These are phyloP conservation scores for Bucco capensis DNA, from an alignment of 2,113 vertebrate genomes.

Conservation along the genomic window DNA sequence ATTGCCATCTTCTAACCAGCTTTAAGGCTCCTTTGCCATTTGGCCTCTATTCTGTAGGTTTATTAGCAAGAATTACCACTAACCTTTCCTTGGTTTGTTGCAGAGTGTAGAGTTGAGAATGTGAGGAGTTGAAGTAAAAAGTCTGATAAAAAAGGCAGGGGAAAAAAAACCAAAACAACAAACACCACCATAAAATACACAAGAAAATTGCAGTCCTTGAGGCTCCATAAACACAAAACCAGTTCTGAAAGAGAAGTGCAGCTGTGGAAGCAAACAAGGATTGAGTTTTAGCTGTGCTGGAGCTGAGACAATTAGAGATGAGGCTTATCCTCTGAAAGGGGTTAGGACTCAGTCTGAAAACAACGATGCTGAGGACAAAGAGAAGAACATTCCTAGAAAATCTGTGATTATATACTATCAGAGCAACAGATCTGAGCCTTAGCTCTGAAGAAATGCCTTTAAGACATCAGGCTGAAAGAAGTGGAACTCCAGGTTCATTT, in stretches of 20 bases:
- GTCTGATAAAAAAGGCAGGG: neutral
- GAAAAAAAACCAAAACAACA: neutral
- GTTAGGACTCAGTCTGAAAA: neutral
- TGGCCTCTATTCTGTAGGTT: neutral
- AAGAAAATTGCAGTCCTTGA: neutral
- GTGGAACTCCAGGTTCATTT: neutral
- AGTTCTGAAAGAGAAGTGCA: neutral
- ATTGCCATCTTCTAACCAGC: neutral
- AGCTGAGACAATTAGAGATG: neutral
- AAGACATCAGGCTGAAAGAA: neutral
- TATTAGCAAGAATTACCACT: neutral
- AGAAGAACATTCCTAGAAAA: neutral
- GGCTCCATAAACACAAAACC: neutral
- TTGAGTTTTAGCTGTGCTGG: slow-evolving; percentile 8
- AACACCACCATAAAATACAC: neutral
- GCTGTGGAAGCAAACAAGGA: neutral
- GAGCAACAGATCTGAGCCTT: neutral
- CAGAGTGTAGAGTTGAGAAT: neutral
- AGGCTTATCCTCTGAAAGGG: neutral
- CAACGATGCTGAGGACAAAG: neutral
- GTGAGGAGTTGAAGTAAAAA: neutral
- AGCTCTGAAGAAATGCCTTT: neutral
- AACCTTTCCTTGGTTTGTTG: neutral
- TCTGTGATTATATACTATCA: neutral
- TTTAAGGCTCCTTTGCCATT: neutral